phyloP scores from a whole-genome alignment of 2,113 vertebrate genomes.

The Melanerpes aurifrons region DNA sequence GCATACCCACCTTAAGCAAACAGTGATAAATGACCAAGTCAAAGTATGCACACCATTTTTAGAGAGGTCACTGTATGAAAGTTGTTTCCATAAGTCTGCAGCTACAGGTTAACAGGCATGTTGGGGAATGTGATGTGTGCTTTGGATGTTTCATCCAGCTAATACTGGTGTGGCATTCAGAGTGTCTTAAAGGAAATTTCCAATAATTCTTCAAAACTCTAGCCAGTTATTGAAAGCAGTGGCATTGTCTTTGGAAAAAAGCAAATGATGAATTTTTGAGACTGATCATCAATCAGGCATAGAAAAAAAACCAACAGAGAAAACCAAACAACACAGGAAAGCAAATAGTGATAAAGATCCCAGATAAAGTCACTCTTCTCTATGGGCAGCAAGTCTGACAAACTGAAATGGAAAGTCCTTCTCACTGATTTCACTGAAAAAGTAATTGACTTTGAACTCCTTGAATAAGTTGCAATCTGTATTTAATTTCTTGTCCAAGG shows the following conservation, averaged over 20 bases:
- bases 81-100: neutral
- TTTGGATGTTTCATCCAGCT: neutral
- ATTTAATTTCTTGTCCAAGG: conserved; percentile 40
- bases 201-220: conserved; percentile 6
- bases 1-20: neutral
- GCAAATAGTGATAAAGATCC: conserved; percentile 11
- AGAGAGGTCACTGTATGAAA: neutral
- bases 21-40: neutral
- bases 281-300: neutral
- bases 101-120: neutral
- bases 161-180: neutral
- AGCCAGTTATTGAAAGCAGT: neutral
- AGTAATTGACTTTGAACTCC: conserved; percentile 46
- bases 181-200: neutral
- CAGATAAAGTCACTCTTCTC: conserved; percentile 24
- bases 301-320: neutral
- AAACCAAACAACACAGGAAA: neutral
- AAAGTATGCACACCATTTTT: neutral
- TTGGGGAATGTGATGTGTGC: neutral
- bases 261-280: neutral
- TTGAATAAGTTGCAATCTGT: conserved; percentile 40
- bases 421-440: conserved; percentile 49
- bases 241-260: neutral
- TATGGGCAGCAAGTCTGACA: neutral
- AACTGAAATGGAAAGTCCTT: conserved; percentile 43